Base-by-base conservation (phyloP, 2,797 vertebrate species). In the Sus cebifrons region DNA sequence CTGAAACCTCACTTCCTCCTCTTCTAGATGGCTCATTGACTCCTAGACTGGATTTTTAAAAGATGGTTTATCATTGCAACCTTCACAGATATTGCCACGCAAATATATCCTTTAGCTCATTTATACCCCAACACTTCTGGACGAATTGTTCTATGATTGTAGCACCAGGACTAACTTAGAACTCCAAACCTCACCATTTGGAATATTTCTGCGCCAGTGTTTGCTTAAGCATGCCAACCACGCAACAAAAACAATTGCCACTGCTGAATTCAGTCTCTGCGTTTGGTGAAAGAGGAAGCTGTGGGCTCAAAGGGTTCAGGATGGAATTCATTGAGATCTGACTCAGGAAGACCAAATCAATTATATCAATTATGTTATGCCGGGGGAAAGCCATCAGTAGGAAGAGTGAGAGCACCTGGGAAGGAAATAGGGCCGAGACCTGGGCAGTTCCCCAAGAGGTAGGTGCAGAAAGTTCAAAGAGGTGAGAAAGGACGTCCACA, bases 1-100 rank as follows among this genome's bases (percentile, higher is more conserved):
- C 64, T 86, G 58, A 93, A 94, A 78, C 58, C 44, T 94, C 20
- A 54, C 16, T 40, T 44, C 27, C 21, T 79, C 83, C 58, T 85
- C 87, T 91, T 93, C 86, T 88, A 85, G 86, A 91, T n/a, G 36
- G 81, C 20, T 92, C 44, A 70, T 58, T 90, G 92, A 91, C 12
- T 91, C 44, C 44, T 88, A 91, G 4, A 44, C 75, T 36, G 36
- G 36, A 7, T 49, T 49, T 49, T 49, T 82, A 71, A 83, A n/a
- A 78, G 81, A 36, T 58, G 12, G 0, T 79, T 86, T 23, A 73
- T 6, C 49, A 87, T 65, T 88, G 81, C 18, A 56, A 21, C 29
- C 67, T 91, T 91, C 68, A 96, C 67, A 89, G 60, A 52, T 91
- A 54, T 44, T 90, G 49, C 58, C 40, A 62, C 87, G 36, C 52